These are phyloP conservation scores for Hoplodrina ambigua DNA, from an alignment of 2,888 invertebrate species.

Conservation along the genomic window DNA sequence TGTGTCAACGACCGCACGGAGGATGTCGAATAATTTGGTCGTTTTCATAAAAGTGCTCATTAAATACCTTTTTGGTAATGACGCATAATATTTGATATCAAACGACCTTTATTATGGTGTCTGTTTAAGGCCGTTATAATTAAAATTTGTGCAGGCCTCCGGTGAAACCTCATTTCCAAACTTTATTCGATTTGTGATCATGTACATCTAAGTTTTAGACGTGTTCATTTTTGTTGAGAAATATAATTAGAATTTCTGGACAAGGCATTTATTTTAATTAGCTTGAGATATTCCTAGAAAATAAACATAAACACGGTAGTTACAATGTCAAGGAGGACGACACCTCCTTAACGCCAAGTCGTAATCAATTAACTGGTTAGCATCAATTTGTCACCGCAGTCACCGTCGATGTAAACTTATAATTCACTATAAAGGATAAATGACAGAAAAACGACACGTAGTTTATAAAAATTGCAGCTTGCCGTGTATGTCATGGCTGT, in stretches of 20 bases:
- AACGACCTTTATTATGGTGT: conserved; percentile 70
- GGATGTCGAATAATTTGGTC: conserved; percentile 77
- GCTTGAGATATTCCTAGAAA: conserved; percentile 9
- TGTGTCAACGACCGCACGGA: conserved; percentile 75
- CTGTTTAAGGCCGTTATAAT: conserved; percentile 63
- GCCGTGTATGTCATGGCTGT: conserved; percentile 41
- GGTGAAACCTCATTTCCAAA: conserved; percentile 10
- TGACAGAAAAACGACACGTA: conserved; percentile 27
- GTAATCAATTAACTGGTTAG: conserved; percentile 39
- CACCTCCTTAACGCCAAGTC: conserved; percentile 33
- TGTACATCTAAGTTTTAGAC: neutral
- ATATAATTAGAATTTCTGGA: neutral
- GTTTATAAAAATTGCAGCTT: conserved; percentile 49
- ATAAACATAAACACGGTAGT: conserved; percentile 10
- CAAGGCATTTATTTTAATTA: neutral
- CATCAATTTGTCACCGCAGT: conserved; percentile 43
- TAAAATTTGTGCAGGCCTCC: conserved; percentile 52
- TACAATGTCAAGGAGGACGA: conserved; percentile 10
- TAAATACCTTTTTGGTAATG: conserved; percentile 78
- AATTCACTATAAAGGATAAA: conserved; percentile 46
- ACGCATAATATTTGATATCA: conserved; percentile 74
- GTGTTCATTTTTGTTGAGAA: conserved; percentile 7
- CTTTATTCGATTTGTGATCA: conserved; percentile 20
- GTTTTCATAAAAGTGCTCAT: conserved; percentile 80
- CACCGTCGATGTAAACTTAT: conserved; percentile 32